Evolutionary conservation across 2,888 invertebrate genomes (phyloP), one percentile per base, ranked within the genome.

Genomic region (Agrotis exclamationis): DNA sequence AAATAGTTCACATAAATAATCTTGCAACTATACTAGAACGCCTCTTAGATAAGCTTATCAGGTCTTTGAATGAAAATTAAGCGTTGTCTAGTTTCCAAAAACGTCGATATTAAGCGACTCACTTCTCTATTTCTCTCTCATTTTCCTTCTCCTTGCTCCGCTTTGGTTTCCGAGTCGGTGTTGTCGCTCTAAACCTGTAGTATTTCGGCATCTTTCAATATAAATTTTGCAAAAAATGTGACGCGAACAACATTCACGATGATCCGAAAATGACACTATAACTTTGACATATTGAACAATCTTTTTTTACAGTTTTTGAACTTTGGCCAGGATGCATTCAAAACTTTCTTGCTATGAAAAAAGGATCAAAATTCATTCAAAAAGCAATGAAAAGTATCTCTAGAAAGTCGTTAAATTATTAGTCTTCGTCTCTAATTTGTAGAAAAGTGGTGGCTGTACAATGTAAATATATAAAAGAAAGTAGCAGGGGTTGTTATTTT

Each of bases 121-220:
- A 92, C 90, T 89, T 91, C 70, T 90, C 90, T 51, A 86, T 73
- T 76, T 92, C 92, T 59, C 76, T 90, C 50, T 92, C 92, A 70
- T 88, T 91, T 14, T 93, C 92, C 71, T 87, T 90, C 6, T 92
- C 92, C 72, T 87, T 91, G 69, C 81, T 83, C 60, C 91, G 88
- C 85, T 91, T 92, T 63, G 88, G 84, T 87, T 92, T 95, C 54
- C 93, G 89, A 68, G 90, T 89, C 28, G 94, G 94, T 54, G 93
- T 90, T 24, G 93, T 93, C 50, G 94, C 92, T 84, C 95, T 92
- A 79, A 94, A 95, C 82, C 95, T 93, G 79, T 95, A 95, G 81
- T 94, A 95, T 88, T 95, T 95, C 85, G 95, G 95, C 95, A 95
- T 95, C 76, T 86, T 94, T 88, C 87, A 89, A 92, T 80, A 71